Conservation (phyloP, 2,113 vertebrate genomes). For the Sminthopsis crassicaudata region DNA sequence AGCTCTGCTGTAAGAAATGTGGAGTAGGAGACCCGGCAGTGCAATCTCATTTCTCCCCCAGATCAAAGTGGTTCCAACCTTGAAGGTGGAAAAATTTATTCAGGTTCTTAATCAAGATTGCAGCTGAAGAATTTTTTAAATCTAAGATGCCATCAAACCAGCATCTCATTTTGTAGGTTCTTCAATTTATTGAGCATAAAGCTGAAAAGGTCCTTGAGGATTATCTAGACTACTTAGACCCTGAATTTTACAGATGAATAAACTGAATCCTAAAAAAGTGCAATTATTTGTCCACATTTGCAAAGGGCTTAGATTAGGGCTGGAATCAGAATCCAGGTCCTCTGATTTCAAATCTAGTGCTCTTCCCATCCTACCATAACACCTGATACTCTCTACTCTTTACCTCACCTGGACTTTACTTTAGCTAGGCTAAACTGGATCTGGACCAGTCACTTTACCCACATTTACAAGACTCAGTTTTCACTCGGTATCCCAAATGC, state of each 20-base stretch:
- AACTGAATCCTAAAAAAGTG: background rate
- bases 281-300: background rate
- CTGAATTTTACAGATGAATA: background rate
- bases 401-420: background rate
- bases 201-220: background rate
- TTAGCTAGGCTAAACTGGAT: background rate
- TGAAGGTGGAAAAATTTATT: slow-evolving; percentile 48
- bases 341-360: background rate
- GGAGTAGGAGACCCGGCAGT: slow-evolving; percentile 44
- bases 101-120: slow-evolving; percentile 10
- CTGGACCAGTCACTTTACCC: background rate
- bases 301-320: background rate
- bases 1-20: slow-evolving; percentile 64
- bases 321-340: background rate
- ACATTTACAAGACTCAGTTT: background rate
- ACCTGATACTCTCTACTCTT: background rate
- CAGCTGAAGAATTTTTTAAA: background rate
- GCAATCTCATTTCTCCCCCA: slow-evolving; percentile 68
- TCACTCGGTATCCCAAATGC: background rate
- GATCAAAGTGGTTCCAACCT: slow-evolving; percentile 70
- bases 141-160: slow-evolving; percentile 11
- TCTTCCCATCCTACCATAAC: background rate
- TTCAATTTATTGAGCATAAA: background rate
- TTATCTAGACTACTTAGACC: background rate
- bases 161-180: background rate